Percentiles rank a stretch among this genome's conserved stretches.
Conservation (phyloP, 2,797 vertebrate species). For the Myiotriccus ornatus region DNA sequence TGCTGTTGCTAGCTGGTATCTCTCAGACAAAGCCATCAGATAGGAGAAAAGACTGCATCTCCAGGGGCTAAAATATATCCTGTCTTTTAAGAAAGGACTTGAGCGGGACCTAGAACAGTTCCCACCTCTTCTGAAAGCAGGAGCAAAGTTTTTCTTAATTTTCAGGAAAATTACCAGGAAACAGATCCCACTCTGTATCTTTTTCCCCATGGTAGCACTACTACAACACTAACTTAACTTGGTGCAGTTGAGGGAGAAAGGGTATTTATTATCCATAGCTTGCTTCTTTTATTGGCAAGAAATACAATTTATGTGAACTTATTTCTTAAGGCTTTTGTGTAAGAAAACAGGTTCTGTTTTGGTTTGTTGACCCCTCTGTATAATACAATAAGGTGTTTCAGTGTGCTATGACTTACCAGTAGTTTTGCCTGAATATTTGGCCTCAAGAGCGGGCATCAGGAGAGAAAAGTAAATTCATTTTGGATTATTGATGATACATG, state of each 20-base stretch:
- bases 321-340: background rate
- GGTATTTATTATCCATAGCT: background rate
- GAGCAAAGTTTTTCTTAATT: background rate
- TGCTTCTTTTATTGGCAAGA: background rate
- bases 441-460: background rate
- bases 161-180: background rate
- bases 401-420: background rate
- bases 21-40: slow-evolving; percentile 30
- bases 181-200: background rate
- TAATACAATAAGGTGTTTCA: background rate
- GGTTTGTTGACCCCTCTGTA: background rate
- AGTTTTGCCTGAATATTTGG: slow-evolving; percentile 3
- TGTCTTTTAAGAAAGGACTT: background rate
- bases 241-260: background rate
- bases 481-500: background rate
- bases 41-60: background rate
- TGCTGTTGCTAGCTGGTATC: background rate
- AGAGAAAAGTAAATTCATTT: background rate
- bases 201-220: background rate
- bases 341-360: background rate
- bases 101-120: background rate
- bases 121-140: slow-evolving; percentile 4
- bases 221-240: background rate
- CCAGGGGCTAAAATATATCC: background rate
- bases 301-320: background rate